Evolutionary conservation across 2,797 vertebrate species (phyloP).

Genomic region (Fundulus diaphanus): DNA sequence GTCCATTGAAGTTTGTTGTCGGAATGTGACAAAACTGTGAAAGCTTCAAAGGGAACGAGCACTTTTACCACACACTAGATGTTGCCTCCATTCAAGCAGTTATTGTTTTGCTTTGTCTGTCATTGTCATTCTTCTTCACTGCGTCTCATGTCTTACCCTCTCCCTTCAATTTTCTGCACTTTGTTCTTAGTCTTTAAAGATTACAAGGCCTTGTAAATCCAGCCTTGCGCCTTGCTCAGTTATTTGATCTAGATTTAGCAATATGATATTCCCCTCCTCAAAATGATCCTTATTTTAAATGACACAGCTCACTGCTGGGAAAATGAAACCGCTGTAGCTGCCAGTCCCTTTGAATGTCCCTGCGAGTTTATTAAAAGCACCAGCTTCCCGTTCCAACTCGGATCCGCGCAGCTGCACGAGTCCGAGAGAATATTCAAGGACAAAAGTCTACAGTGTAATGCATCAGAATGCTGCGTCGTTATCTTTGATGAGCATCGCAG

Average conservation of each 20-base stretch:
- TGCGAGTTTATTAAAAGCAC: conserved; percentile 81
- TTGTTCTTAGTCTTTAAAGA: conserved; percentile 54
- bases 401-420: conserved; percentile 72
- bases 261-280: conserved; percentile 73
- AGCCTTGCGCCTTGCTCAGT: conserved; percentile 65
- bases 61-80: conserved; percentile 25
- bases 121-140: conserved; percentile 17
- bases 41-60: neutral
- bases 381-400: conserved; percentile 71
- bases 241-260: conserved; percentile 79
- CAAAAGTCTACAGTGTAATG: conserved; percentile 72
- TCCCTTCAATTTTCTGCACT: conserved; percentile 13
- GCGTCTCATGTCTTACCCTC: conserved; percentile 12
- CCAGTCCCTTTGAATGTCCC: conserved; percentile 79
- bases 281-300: conserved; percentile 79
- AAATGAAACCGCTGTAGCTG: conserved; percentile 78
- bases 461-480: conserved; percentile 67
- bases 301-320: conserved; percentile 77
- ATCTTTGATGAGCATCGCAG: conserved; percentile 62
- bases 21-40: neutral
- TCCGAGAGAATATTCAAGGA: conserved; percentile 77
- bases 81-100: conserved; percentile 18
- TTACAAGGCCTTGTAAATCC: conserved; percentile 66
- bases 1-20: neutral
- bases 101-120: conserved; percentile 25